A percentile compares a stretch with the other conserved stretches of the same genome.
Conservation (phyloP, 2,113 vertebrate species). For the Psittacus erithacus region DNA sequence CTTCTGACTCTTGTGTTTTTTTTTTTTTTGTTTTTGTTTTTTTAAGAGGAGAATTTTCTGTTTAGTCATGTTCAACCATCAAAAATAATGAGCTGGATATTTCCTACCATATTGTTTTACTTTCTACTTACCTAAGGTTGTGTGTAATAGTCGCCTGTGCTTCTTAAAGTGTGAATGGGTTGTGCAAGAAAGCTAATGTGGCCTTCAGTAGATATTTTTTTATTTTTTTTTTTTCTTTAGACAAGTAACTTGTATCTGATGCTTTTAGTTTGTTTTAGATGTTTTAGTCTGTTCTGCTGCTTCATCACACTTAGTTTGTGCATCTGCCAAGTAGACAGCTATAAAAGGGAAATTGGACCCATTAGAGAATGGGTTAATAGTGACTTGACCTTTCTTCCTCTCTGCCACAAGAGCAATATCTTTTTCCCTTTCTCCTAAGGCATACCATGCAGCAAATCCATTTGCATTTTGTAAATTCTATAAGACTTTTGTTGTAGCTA, state of each 20-base stretch:
- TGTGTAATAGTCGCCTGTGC: not conserved
- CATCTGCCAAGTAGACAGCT: not conserved
- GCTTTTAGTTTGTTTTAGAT: not conserved
- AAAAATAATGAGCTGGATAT: not conserved
- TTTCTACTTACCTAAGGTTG: not conserved
- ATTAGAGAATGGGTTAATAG: not conserved
- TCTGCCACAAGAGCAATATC: not conserved
- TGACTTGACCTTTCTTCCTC: not conserved
- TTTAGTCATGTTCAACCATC: not conserved
- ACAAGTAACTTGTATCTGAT: not conserved
- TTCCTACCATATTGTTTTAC: not conserved
- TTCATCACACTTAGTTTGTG: not conserved
- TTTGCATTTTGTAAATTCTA: not conserved
- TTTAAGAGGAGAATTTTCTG: not conserved
- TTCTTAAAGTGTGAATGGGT: not conserved
- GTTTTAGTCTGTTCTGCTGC: not conserved
- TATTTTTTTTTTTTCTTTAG: not conserved
- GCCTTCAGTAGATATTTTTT: not conserved
- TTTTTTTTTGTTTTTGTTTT: not conserved
- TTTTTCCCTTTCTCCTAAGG: not conserved
- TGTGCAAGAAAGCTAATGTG: not conserved
- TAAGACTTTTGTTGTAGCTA: not conserved
- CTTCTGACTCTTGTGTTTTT: not conserved
- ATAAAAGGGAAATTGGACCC: slow-evolving; percentile 14
- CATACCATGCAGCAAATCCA: not conserved